Conservation (phyloP, 1,140 invertebrate species). For the Eubasilissa regina region DNA sequence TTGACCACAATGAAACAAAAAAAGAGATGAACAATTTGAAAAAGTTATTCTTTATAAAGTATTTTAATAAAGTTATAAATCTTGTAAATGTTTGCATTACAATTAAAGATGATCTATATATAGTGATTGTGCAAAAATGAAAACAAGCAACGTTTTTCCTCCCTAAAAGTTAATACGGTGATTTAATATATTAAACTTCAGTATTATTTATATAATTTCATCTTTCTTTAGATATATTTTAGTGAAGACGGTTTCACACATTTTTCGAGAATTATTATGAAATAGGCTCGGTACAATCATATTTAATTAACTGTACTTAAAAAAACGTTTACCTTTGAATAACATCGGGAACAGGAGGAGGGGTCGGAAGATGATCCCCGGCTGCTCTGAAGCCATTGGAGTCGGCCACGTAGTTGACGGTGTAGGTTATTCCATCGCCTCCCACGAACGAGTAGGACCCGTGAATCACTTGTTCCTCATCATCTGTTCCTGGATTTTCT, state of each 20-base stretch:
- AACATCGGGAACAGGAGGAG: slow-evolving; percentile 72
- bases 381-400: slow-evolving; percentile 73
- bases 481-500: slow-evolving; percentile 71
- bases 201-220: too few relatives aligned
- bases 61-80: too few relatives aligned
- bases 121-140: too few relatives aligned
- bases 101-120: too few relatives aligned
- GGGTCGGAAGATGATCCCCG: slow-evolving; percentile 72
- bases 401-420: slow-evolving; percentile 73
- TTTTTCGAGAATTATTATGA: not conserved
- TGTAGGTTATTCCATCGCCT: slow-evolving; percentile 73
- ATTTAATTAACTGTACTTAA: too few relatives aligned
- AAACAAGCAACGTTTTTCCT: too few relatives aligned
- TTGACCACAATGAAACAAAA: too few relatives aligned
- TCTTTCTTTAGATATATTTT: not conserved
- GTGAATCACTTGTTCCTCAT: slow-evolving; percentile 73
- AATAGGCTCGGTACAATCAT: not conserved
- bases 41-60: too few relatives aligned
- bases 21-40: too few relatives aligned
- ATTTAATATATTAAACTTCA: too few relatives aligned
- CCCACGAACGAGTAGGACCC: slow-evolving; percentile 77
- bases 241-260: not conserved
- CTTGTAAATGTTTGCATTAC: too few relatives aligned
- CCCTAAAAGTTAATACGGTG: too few relatives aligned
- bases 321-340: slow-evolving; percentile 69